A percentile compares a stretch with the other conserved stretches of the same genome.
Evolutionary conservation across 2,888 invertebrate species (phyloP).

Genomic region (Notodromas monacha): DNA sequence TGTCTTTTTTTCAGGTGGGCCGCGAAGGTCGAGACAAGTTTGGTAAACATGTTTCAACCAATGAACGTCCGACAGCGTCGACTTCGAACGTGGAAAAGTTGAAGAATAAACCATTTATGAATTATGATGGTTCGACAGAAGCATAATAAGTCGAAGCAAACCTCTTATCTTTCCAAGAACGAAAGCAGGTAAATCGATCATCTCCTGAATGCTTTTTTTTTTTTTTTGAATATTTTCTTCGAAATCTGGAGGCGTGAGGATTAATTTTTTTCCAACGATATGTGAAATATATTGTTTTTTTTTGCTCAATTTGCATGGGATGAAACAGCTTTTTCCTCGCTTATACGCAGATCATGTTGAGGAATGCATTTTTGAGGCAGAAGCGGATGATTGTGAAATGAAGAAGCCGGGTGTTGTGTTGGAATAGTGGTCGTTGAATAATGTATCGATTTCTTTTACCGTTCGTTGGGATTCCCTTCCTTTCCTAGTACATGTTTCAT

Average conservation of each 20-base stretch:
- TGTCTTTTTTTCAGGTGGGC: constrained; percentile 27
- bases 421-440: too few relatives aligned
- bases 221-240: too few relatives aligned
- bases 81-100: constrained; percentile 76
- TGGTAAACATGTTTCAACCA: constrained; percentile 47
- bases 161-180: constrained; percentile 82
- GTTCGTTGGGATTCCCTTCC: too few relatives aligned
- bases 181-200: constrained; percentile 28
- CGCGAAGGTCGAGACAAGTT: constrained; percentile 62
- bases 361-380: constrained; percentile 1
- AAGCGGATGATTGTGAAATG: constrained; percentile 1
- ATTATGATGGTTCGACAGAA: constrained; percentile 90
- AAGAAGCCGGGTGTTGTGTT: too few relatives aligned
- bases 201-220: not conserved
- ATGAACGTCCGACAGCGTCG: constrained; percentile 62
- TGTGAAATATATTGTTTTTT: too few relatives aligned
- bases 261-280: too few relatives aligned
- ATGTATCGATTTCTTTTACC: too few relatives aligned
- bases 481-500: too few relatives aligned
- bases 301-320: too few relatives aligned
- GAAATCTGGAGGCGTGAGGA: too few relatives aligned
- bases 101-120: constrained; percentile 74
- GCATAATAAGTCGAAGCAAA: constrained; percentile 49
- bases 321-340: not conserved
- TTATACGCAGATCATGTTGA: not conserved